A percentile compares a stretch with the other conserved stretches of the same genome.
Conservation (phyloP, 2,113 vertebrate genomes). For the Heterocephalus glaber region DNA sequence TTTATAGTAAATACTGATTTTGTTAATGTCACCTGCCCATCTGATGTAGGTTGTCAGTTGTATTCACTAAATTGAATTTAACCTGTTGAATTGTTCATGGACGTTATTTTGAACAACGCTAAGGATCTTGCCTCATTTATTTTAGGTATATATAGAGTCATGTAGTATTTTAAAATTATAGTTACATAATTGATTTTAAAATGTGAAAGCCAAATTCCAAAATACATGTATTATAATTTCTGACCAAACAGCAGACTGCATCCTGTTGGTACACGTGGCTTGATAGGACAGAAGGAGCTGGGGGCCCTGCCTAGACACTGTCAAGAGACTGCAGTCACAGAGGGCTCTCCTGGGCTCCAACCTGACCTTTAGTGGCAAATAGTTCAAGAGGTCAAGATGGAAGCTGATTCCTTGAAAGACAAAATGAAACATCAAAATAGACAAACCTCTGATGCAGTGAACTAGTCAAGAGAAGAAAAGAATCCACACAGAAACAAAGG, state of each 20-base stretch:
- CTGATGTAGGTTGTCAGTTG: not conserved
- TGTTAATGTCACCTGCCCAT: not conserved
- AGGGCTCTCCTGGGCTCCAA: not conserved
- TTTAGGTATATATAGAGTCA: not conserved
- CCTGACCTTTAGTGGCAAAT: not conserved
- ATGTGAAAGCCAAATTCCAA: not conserved
- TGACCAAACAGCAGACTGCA: not conserved
- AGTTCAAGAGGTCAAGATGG: not conserved
- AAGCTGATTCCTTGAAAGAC: not conserved
- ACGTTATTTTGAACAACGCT: not conserved
- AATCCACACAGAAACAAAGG: not conserved
- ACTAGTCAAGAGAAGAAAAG: not conserved
- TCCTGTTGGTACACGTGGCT: not conserved
- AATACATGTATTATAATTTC: not conserved
- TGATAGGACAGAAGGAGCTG: not conserved
- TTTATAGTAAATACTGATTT: not conserved
- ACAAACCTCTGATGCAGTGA: not conserved
- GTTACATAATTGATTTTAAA: constrained; percentile 2
- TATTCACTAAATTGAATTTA: not conserved
- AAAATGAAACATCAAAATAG: not conserved
- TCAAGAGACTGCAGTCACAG: not conserved
- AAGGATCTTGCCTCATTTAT: not conserved
- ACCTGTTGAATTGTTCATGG: not conserved
- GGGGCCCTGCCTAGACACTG: not conserved
- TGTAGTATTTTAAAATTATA: not conserved